These are phyloP conservation scores for Timema podura DNA, from an alignment of 2,888 invertebrate genomes.

Conservation along the genomic window DNA sequence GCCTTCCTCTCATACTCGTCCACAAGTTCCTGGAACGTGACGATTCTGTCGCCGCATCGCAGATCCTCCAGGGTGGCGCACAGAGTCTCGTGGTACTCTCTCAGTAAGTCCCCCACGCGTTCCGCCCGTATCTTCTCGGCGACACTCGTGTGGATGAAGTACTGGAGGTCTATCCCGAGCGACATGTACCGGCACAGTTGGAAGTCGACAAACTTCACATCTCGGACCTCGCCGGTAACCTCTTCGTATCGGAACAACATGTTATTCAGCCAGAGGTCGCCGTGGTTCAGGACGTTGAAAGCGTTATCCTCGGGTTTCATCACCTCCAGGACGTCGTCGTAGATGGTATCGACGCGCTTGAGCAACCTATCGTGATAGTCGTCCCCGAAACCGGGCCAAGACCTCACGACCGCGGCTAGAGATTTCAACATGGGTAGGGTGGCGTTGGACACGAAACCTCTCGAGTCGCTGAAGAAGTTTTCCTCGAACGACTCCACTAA, in stretches of 20 bases:
- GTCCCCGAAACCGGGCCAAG: slow-evolving; percentile 22
- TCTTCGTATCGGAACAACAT: slow-evolving; percentile 26
- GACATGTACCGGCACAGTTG: slow-evolving; percentile 26
- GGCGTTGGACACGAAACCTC: neutral
- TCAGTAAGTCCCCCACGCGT: slow-evolving; percentile 21
- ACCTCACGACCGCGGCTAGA: slow-evolving; percentile 17
- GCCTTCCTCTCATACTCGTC: slow-evolving; percentile 34
- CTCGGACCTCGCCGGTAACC: slow-evolving; percentile 14
- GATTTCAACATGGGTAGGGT: neutral
- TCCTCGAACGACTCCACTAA: slow-evolving; percentile 15
- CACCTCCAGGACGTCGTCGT: slow-evolving; percentile 2
- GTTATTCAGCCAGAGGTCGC: slow-evolving; percentile 32
- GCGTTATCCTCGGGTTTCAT: slow-evolving; percentile 14
- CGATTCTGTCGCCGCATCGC: neutral
- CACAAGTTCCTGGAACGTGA: slow-evolving; percentile 32
- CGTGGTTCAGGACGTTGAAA: slow-evolving; percentile 29
- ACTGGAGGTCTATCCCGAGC: slow-evolving; percentile 27
- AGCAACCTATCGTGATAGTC: slow-evolving; percentile 14
- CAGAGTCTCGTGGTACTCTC: slow-evolving; percentile 25
- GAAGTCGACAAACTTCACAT: slow-evolving; percentile 30
- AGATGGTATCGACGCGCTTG: neutral
- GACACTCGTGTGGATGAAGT: slow-evolving; percentile 28
- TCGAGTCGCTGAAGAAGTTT: slow-evolving; percentile 13
- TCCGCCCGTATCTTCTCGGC: slow-evolving; percentile 11
- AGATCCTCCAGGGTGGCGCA: slow-evolving; percentile 9